Percentiles rank a stretch among this genome's conserved stretches.
phyloP scores from a whole-genome alignment of 1,140 invertebrate genomes.

The Orchestia grillus region DNA sequence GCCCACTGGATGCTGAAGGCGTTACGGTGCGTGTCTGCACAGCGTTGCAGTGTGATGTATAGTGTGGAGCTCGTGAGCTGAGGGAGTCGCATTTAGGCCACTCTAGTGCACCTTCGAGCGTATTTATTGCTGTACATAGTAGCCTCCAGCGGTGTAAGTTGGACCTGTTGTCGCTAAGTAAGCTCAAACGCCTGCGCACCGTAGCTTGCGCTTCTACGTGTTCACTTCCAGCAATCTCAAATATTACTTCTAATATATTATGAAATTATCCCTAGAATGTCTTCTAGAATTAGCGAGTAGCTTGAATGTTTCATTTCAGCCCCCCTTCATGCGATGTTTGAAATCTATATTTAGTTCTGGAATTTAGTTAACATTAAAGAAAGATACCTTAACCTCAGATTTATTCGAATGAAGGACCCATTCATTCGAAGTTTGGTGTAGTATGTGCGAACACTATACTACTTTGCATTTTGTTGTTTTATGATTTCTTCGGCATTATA shows the following conservation, averaged over 20 bases:
- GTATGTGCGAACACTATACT: background rate
- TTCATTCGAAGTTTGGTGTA: background rate
- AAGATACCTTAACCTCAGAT: background rate
- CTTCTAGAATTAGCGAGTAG: background rate
- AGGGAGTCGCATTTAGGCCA: background rate
- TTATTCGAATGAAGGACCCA: background rate
- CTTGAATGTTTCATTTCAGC: background rate
- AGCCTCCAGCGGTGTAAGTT: background rate
- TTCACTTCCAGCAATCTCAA: slow-evolving; percentile 7
- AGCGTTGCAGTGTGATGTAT: too few species aligned
- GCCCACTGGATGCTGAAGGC: too few species aligned
- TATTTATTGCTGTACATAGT: background rate
- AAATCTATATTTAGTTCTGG: background rate
- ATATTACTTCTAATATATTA: background rate
- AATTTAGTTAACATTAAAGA: background rate
- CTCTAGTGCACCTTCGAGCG: background rate
- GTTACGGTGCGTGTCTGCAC: too few species aligned
- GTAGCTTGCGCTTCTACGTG: background rate
- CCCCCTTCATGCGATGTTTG: background rate
- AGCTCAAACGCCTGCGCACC: background rate
- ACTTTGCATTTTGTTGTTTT: background rate
- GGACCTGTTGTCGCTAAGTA: background rate
- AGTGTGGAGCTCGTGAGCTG: background rate
- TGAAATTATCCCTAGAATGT: background rate
- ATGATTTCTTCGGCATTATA: slow-evolving; percentile 4